phyloP scores from a whole-genome alignment of 2,113 vertebrate species.

The Asarcornis scutulata region DNA sequence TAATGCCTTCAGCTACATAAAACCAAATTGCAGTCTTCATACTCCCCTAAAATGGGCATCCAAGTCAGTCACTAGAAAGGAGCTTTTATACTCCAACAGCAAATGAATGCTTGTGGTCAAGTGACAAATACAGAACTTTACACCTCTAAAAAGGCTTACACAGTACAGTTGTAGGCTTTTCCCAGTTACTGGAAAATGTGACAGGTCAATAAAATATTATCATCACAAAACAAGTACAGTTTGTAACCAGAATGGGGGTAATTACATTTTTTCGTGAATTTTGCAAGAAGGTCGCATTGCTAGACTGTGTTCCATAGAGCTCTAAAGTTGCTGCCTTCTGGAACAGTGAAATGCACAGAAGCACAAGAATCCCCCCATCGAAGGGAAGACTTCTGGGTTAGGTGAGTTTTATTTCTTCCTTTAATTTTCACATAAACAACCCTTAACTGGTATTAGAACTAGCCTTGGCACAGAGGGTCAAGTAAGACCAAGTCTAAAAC shows the following conservation, averaged over 20 bases:
- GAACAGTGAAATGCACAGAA: background rate
- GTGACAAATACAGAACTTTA: background rate
- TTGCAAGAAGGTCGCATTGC: background rate
- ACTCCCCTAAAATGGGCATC: background rate
- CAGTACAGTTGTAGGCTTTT: background rate
- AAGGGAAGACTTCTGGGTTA: fast-evolving
- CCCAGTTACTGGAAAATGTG: background rate
- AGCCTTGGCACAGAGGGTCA: background rate
- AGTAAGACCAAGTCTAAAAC: background rate
- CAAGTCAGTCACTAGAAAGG: background rate
- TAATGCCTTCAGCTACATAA: background rate
- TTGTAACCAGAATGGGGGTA: background rate
- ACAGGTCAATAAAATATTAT: background rate
- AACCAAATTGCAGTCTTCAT: background rate
- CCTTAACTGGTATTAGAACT: background rate
- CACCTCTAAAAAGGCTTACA: background rate
- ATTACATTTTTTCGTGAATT: fast-evolving
- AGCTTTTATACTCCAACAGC: background rate
- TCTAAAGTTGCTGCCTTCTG: background rate
- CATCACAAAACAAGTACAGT: background rate
- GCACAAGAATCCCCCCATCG: background rate
- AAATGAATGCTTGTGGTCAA: background rate
- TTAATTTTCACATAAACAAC: background rate
- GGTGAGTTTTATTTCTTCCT: background rate
- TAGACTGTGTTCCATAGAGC: background rate